Base-by-base conservation (phyloP, 2,888 invertebrate species). In the Dolichomitus sp. region DNA sequence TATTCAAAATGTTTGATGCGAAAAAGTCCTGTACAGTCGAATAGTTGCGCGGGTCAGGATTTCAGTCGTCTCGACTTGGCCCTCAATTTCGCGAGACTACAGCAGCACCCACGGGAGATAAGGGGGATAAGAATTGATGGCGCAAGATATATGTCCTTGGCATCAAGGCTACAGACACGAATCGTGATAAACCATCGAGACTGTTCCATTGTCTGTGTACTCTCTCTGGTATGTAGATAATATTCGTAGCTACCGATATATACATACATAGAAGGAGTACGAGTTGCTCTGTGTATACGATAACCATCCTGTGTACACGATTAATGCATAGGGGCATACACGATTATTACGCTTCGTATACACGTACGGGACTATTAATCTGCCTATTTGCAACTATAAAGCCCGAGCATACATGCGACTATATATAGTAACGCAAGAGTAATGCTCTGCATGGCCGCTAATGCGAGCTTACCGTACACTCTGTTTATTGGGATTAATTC, bases 71-170 rank as follows among this genome's bases (percentile, higher is more conserved):
- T 42, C 45, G 19, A 23, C 61, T 27, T 33, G 59, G 73, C 19
- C 50, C 61, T 73, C 50, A 48, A 12, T 75, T 37, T 23, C 42
- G 33, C 57, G 2, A 57, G 57, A 17, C 50, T 54, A 70, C 50
- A 33, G 57, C 27, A 76, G n/a, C 69, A 52, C 63, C 54, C 42
- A 48, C 52, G 63, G 33, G 42, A 52, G 52, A 54, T 52, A 65
- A 72, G 33, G n/a, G n/a, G n/a, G 63, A 78, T 72, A 72, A 78
- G 70, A 78, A 72, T 78, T 78, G 65, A 70, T 54, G 54, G 57
- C 17, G 54, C 52, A 45, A 70, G 19, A 72, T 65, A 72, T 45
- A 65, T 65, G 78, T 54, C 78, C 78, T 78, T 78, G 78, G 54
- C 40, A 45, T 27, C 61, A 52, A 33, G 54, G 42, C 50, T 54